Conservation (phyloP, 2,797 vertebrate genomes). For the Eurystomus glaucurus region DNA sequence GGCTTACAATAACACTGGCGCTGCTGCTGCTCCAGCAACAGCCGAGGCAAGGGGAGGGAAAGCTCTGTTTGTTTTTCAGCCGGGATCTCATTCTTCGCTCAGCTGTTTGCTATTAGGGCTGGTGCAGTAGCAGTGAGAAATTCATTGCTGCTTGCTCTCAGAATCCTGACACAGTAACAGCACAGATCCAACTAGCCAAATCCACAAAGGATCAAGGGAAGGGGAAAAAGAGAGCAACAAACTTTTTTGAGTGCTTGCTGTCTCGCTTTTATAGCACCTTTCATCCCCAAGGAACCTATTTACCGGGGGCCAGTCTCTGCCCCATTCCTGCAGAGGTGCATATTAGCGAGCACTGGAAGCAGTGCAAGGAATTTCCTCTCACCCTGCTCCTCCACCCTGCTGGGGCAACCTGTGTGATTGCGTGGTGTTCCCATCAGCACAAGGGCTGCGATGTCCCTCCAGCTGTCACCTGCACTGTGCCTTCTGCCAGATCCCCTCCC, state of each 20-base stretch:
- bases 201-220: slow-evolving; percentile 61
- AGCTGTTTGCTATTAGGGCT: slow-evolving; percentile 79
- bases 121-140: slow-evolving; percentile 80
- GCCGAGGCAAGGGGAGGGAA: not conserved
- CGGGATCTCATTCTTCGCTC: slow-evolving; percentile 54
- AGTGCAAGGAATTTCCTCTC: slow-evolving; percentile 5
- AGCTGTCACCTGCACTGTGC: not conserved
- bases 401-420: not conserved
- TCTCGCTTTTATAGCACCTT: not conserved
- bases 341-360: not conserved
- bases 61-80: slow-evolving; percentile 53
- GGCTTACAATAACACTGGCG: slow-evolving; percentile 63
- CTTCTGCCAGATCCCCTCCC: not conserved
- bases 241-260: not conserved
- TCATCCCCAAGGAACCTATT: slow-evolving; percentile 34
- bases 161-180: slow-evolving; percentile 46
- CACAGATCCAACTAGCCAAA: slow-evolving; percentile 24
- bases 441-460: not conserved
- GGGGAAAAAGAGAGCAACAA: slow-evolving; percentile 42
- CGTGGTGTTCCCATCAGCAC: not conserved
- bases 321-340: not conserved
- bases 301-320: not conserved
- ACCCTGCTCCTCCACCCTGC: not conserved
- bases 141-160: slow-evolving; percentile 55
- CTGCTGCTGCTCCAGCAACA: slow-evolving; percentile 37